These are phyloP conservation scores for Neofelis nebulosa DNA, from an alignment of 2,113 vertebrate genomes.

Conservation along the genomic window DNA sequence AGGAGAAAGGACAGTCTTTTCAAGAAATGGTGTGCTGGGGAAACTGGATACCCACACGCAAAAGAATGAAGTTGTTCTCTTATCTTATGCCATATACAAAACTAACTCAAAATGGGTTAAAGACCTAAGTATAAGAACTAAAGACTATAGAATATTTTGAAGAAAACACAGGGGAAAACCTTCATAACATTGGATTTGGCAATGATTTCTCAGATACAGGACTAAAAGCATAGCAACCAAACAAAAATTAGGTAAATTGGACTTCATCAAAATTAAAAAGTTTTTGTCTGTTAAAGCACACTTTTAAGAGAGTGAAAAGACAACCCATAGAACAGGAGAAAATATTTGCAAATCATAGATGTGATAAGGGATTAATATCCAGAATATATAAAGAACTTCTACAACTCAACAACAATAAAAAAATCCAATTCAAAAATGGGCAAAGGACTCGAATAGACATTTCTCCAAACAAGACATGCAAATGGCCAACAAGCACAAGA, in stretches of 20 bases:
- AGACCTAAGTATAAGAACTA: neutral
- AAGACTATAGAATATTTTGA: neutral
- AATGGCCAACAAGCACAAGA: neutral
- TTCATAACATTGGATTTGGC: neutral
- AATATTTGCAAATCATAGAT: neutral
- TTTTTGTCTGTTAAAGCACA: neutral
- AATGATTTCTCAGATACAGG: neutral
- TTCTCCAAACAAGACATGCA: neutral
- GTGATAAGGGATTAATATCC: neutral
- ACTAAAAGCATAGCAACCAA: neutral
- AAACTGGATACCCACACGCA: neutral
- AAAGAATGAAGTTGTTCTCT: neutral
- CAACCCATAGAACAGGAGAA: neutral
- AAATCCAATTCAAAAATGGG: neutral
- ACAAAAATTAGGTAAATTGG: neutral
- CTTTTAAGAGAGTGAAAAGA: neutral
- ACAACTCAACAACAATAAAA: neutral
- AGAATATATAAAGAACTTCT: neutral
- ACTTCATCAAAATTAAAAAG: neutral
- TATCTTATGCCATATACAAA: neutral
- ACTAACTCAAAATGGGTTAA: slow-evolving; percentile 26
- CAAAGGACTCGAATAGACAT: neutral
- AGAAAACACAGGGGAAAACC: neutral
- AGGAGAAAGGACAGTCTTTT: neutral
- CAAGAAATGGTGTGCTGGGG: neutral